phyloP scores from a whole-genome alignment of 2,113 vertebrate species.

The Eupsittula cactorum region DNA sequence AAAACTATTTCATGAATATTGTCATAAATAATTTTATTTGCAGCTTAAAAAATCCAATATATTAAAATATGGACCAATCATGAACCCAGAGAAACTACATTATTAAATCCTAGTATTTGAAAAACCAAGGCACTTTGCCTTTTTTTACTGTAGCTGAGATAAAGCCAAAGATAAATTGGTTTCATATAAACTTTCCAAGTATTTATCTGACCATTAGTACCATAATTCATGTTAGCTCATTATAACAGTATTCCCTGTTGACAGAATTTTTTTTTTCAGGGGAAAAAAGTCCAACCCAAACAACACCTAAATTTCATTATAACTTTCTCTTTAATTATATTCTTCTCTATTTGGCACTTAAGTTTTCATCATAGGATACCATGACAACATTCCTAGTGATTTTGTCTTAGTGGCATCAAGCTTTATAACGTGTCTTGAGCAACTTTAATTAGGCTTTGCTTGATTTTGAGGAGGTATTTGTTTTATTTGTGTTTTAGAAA shows the following conservation, averaged over 20 bases:
- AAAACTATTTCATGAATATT: not conserved
- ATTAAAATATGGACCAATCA: not conserved
- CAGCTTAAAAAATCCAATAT: not conserved
- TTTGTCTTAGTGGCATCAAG: not conserved
- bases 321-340: not conserved
- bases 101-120: not conserved
- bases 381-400: not conserved
- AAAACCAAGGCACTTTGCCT: not conserved
- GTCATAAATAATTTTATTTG: not conserved
- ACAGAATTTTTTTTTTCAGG: not conserved
- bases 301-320: not conserved
- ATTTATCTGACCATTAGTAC: not conserved
- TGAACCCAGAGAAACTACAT: not conserved
- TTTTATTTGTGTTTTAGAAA: not conserved
- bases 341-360: not conserved
- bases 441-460: not conserved
- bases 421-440: not conserved
- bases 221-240: not conserved
- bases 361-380: not conserved
- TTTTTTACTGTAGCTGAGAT: not conserved
- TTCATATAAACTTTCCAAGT: not conserved
- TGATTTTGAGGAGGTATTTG: not conserved
- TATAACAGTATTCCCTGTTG: not conserved
- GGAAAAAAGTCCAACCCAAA: rapidly evolving
- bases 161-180: not conserved